Evolutionary conservation across 2,113 vertebrate genomes (phyloP).

Genomic region (Ivindomyrus marchei): DNA sequence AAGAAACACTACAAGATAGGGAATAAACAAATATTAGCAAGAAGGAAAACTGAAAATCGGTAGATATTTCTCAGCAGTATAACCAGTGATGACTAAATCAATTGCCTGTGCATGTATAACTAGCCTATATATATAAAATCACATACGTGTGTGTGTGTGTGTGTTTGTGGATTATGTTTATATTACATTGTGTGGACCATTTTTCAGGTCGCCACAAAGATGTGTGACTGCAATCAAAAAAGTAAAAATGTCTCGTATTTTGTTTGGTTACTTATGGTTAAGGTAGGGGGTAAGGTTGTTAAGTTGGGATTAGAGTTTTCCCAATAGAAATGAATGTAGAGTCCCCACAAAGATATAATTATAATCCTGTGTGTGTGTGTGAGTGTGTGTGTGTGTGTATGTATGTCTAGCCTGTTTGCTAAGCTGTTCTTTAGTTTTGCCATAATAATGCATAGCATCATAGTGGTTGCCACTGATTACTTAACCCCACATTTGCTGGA

Average conservation of each 20-base stretch:
- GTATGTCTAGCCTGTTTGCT: neutral
- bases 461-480: neutral
- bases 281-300: too few species aligned
- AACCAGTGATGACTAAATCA: neutral
- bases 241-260: too few species aligned
- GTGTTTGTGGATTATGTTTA: neutral
- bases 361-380: neutral
- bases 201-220: too few species aligned
- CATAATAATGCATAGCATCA: neutral
- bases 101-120: neutral
- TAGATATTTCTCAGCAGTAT: neutral
- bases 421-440: neutral
- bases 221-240: too few species aligned
- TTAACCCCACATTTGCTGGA: constrained; percentile 17
- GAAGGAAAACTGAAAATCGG: neutral
- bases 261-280: too few species aligned
- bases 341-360: too few species aligned
- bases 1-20: neutral
- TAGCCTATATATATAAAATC: neutral
- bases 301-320: too few species aligned
- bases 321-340: too few species aligned
- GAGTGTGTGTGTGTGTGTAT: neutral
- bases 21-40: neutral
- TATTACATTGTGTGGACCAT: too few species aligned
- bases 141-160: neutral